Conservation (phyloP, 2,113 vertebrate species). For the Pterophyllum scalare region DNA sequence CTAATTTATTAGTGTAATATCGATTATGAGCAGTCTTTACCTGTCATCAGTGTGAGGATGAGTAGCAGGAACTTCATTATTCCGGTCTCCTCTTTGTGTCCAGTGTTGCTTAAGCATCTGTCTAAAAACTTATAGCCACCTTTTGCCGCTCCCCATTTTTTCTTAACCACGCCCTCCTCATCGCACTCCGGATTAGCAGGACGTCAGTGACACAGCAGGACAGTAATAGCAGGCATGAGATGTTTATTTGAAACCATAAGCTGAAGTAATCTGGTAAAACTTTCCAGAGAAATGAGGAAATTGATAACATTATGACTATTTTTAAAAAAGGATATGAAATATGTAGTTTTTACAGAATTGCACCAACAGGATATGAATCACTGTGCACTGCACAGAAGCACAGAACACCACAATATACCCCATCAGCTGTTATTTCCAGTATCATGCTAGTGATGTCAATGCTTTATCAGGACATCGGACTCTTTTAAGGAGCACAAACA, state of each 20-base stretch:
- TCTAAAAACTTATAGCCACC: background rate
- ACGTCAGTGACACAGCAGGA: too few relatives aligned
- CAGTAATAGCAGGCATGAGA: too few relatives aligned
- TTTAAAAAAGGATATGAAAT: background rate
- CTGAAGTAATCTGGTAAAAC: too few relatives aligned
- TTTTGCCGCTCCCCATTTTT: too few relatives aligned
- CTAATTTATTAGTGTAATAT: background rate
- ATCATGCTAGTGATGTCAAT: background rate
- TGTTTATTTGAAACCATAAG: too few relatives aligned
- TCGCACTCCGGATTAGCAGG: too few relatives aligned
- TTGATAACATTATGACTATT: background rate
- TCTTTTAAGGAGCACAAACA: too few relatives aligned
- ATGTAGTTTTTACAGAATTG: background rate
- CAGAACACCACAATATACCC: background rate
- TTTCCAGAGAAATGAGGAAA: background rate
- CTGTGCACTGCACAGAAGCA: background rate
- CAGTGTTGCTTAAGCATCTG: background rate
- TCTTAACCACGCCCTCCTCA: too few relatives aligned
- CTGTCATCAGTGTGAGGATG: background rate
- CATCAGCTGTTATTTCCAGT: background rate
- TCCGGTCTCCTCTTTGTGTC: background rate
- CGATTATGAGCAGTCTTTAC: background rate
- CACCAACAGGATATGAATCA: background rate
- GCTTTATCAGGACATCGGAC: too few relatives aligned
- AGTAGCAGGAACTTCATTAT: conserved; percentile 3